phyloP scores from a whole-genome alignment of 2,888 invertebrate genomes.

The Protodeltote pygarga region DNA sequence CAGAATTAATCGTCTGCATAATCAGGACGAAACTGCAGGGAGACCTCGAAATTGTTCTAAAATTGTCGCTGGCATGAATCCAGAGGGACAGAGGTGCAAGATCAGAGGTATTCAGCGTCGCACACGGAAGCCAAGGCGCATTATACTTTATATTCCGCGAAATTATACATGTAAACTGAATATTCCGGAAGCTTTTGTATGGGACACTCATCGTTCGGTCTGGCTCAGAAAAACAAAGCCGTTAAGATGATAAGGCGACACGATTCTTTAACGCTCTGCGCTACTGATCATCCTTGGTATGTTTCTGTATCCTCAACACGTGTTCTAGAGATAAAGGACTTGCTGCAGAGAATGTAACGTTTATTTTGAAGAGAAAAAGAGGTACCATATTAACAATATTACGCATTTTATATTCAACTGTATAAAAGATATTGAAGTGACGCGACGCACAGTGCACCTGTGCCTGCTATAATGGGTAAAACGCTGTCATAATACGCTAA shows the following conservation, averaged over 20 bases:
- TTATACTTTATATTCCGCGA: no score
- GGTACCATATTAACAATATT: constrained; percentile 9
- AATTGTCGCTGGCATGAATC: constrained; percentile 65
- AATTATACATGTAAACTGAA: constrained; percentile 13
- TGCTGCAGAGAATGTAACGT: background rate
- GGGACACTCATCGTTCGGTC: no score
- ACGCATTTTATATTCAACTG: constrained; percentile 13
- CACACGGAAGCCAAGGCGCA: constrained; percentile 38
- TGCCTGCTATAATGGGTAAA: constrained; percentile 15
- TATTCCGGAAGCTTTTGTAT: constrained; percentile 25
- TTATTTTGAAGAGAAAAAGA: constrained; percentile 12
- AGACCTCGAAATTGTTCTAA: constrained; percentile 66
- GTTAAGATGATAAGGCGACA: constrained; percentile 32
- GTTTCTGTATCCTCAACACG: constrained; percentile 23
- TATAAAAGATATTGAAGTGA: constrained; percentile 3
- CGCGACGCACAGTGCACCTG: constrained; percentile 20
- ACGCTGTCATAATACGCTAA: constrained; percentile 24
- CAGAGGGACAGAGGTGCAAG: constrained; percentile 63
- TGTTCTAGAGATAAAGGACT: constrained; percentile 17
- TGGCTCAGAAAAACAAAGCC: no score
- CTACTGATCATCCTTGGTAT: constrained; percentile 23
- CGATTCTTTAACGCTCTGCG: constrained; percentile 20
- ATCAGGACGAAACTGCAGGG: constrained; percentile 45
- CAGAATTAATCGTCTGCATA: constrained; percentile 32
- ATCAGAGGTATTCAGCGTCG: constrained; percentile 47